phyloP scores from a whole-genome alignment of 2,797 vertebrate species.

The Typhlichthys subterraneus region DNA sequence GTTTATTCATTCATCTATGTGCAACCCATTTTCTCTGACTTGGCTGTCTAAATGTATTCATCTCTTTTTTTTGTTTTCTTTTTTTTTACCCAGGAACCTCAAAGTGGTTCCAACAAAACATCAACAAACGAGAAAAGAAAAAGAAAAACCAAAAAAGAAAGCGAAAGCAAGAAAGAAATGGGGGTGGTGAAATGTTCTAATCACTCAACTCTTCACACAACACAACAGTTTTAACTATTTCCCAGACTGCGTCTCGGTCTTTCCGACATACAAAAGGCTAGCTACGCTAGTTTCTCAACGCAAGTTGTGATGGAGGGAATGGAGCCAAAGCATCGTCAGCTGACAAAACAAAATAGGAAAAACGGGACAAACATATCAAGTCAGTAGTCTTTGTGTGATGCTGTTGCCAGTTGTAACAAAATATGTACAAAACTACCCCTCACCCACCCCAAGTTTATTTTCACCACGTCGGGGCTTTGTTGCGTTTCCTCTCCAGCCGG shows the following conservation, averaged over 20 bases:
- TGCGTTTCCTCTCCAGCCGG: constrained; percentile 82
- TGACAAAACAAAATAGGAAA: constrained; percentile 84
- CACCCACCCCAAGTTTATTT: constrained; percentile 66
- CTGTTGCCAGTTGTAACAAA: constrained; percentile 91
- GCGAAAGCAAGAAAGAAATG: constrained; percentile 44
- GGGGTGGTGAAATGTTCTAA: constrained; percentile 24
- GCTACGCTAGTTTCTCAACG: constrained; percentile 85
- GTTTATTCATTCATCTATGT: constrained; percentile 95
- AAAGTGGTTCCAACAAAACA: constrained; percentile 77
- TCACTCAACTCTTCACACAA: constrained; percentile 88
- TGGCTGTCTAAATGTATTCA: constrained; percentile 77
- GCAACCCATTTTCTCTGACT: constrained; percentile 93
- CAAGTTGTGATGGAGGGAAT: constrained; percentile 50
- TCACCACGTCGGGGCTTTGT: constrained; percentile 60
- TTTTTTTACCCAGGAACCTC: constrained; percentile 78
- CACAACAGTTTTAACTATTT: constrained; percentile 71
- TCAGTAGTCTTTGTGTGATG: constrained; percentile 95
- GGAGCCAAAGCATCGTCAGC: constrained; percentile 72
- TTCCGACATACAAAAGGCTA: constrained; percentile 88
- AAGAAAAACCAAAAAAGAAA: constrained; percentile 72
- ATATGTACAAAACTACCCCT: constrained; percentile 90
- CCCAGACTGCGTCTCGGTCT: constrained; percentile 82
- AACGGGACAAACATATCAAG: constrained; percentile 76
- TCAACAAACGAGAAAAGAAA: constrained; percentile 67
- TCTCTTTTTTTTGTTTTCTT: constrained; percentile 27